Conservation (phyloP, 2,888 invertebrate genomes). For the Dyspetes luteomarginatus region DNA sequence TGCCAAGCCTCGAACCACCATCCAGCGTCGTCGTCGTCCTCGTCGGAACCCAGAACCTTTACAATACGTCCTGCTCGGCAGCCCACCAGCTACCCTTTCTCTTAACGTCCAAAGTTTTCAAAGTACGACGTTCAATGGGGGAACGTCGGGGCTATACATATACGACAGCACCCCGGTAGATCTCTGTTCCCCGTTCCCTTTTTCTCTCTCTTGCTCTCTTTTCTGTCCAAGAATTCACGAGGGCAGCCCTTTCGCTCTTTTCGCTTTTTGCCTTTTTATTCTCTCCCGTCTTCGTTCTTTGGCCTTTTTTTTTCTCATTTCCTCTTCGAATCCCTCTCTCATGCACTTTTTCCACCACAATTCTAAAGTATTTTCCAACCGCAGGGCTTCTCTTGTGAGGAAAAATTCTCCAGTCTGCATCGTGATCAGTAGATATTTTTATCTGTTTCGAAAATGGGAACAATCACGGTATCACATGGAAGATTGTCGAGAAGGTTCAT, state of each 20-base stretch:
- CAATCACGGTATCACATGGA: not conserved
- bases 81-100: constrained; percentile 81
- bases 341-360: not conserved
- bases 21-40: constrained; percentile 65
- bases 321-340: not conserved
- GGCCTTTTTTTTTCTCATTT: constrained; percentile 65
- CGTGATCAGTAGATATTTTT: not conserved
- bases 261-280: constrained; percentile 18
- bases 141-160: constrained; percentile 74
- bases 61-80: constrained; percentile 81
- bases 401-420: not conserved
- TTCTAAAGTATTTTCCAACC: not conserved
- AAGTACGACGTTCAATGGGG: constrained; percentile 82
- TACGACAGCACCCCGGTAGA: constrained; percentile 58
- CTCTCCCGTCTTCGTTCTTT: constrained; percentile 64
- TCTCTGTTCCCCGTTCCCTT: constrained; percentile 52
- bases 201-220: constrained; percentile 42
- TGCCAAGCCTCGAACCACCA: constrained; percentile 67
- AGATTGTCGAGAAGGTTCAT: not conserved
- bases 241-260: constrained; percentile 62
- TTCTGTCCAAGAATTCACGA: constrained; percentile 52
- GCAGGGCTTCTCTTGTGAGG: not conserved
- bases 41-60: constrained; percentile 75
- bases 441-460: not conserved
- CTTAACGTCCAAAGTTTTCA: constrained; percentile 83